These are phyloP conservation scores for Pharmacophagus antenor DNA, from an alignment of 2,888 invertebrate genomes.

Conservation along the genomic window DNA sequence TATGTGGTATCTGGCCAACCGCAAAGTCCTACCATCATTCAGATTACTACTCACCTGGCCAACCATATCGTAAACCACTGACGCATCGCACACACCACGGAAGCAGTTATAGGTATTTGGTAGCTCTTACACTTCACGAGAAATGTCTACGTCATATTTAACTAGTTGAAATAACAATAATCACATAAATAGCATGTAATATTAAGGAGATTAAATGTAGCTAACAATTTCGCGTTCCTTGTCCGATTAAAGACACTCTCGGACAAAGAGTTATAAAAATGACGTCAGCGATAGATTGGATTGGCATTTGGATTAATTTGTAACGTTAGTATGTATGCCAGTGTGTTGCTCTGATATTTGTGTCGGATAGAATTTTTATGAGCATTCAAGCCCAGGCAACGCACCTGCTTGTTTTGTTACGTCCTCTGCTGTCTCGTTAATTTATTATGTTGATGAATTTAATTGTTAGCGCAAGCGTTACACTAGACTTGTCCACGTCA, in stretches of 20 bases:
- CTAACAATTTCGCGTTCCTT: conserved; percentile 58
- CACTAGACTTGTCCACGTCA: conserved; percentile 23
- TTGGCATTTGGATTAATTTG: conserved; percentile 57
- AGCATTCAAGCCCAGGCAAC: conserved; percentile 31
- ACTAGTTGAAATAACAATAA: background rate
- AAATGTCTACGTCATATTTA: background rate
- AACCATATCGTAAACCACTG: too few species aligned
- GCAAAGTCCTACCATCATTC: too few species aligned
- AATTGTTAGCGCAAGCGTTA: conserved; percentile 29
- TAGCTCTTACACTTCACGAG: background rate
- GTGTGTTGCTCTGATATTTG: conserved; percentile 41
- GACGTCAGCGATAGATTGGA: conserved; percentile 54
- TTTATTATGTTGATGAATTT: conserved; percentile 26
- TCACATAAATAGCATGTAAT: background rate
- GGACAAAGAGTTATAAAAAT: conserved; percentile 71
- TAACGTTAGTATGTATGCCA: conserved; percentile 42
- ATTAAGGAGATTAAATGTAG: conserved; percentile 10
- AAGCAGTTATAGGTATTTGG: background rate
- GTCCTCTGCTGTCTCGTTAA: conserved; percentile 27
- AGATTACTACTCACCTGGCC: too few species aligned
- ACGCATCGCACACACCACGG: too few species aligned
- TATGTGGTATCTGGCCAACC: too few species aligned
- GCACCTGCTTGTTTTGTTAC: conserved; percentile 25
- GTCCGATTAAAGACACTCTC: conserved; percentile 67
- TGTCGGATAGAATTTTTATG: conserved; percentile 37